Evolutionary conservation across 2,113 vertebrate genomes (phyloP).

Genomic region (Phalacrocorax carbo): DNA sequence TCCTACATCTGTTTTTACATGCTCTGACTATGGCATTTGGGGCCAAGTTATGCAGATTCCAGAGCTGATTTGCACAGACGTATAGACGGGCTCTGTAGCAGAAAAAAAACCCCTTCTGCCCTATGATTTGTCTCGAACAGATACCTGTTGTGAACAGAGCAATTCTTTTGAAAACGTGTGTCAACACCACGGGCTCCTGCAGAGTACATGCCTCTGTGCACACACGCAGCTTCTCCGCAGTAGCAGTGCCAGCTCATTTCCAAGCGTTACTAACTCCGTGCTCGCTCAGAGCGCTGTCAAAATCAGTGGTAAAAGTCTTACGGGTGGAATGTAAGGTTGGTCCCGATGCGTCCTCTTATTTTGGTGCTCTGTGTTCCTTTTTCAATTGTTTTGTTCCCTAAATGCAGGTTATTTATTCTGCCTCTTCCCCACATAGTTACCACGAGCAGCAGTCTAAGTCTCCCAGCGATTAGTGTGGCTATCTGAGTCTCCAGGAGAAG

Average conservation of each 20-base stretch:
- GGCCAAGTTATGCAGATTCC: neutral
- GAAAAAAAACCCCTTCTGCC: neutral
- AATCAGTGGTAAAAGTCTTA: neutral
- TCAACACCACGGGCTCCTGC: neutral
- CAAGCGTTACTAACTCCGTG: rapidly evolving
- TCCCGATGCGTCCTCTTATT: neutral
- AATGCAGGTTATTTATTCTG: slow-evolving; percentile 13
- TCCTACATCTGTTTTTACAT: slow-evolving; percentile 41
- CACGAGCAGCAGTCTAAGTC: neutral
- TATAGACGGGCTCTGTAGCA: neutral
- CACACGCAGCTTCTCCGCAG: neutral
- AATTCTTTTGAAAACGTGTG: neutral
- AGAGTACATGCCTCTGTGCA: neutral
- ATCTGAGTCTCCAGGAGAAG: slow-evolving; percentile 7
- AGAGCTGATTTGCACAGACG: neutral
- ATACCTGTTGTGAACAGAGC: neutral
- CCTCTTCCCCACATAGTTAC: neutral
- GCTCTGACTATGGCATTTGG: neutral
- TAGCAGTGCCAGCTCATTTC: neutral
- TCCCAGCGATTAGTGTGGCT: slow-evolving; percentile 12
- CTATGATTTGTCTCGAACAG: neutral
- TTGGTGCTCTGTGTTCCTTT: slow-evolving; percentile 29
- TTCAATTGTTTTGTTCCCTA: slow-evolving; percentile 20
- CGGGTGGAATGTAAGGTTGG: neutral
- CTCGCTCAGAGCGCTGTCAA: neutral